Evolutionary conservation across 2,113 vertebrate species (phyloP).

Genomic region (Gopherus flavomarginatus): DNA sequence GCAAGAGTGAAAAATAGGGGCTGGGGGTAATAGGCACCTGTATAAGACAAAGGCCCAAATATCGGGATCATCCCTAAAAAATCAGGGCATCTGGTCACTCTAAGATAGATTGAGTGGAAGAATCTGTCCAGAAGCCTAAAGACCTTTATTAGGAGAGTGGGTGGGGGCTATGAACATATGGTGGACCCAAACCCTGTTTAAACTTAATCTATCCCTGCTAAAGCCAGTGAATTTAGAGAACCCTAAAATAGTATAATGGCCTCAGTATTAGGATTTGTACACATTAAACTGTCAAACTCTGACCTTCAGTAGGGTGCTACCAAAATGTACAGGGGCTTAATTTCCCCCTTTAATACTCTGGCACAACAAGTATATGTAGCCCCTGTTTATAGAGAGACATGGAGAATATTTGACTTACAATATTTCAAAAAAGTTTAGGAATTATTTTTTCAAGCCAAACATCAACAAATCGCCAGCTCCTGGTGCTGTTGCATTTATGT

Average conservation of each 20-base stretch:
- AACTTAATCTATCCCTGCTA: not conserved
- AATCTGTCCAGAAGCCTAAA: not conserved
- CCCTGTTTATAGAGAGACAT: not conserved
- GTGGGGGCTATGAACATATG: not conserved
- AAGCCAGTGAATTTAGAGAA: not conserved
- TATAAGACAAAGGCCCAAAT: no score
- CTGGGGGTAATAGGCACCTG: no score
- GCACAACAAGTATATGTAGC: not conserved
- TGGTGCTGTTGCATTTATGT: not conserved
- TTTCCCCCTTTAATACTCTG: not conserved
- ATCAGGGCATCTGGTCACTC: no score
- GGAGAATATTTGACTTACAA: not conserved
- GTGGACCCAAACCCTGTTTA: not conserved
- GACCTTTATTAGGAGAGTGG: not conserved
- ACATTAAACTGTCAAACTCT: not conserved
- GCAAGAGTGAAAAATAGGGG: no score
- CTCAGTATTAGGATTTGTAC: not conserved
- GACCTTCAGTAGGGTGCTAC: not conserved
- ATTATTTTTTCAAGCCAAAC: not conserved
- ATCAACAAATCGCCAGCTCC: not conserved
- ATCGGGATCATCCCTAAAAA: no score
- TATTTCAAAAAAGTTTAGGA: not conserved
- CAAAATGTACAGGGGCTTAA: not conserved
- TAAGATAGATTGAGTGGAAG: not conserved
- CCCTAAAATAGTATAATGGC: not conserved